Percentiles rank a stretch among this genome's conserved stretches.
Conservation (phyloP, 2,797 vertebrate species). For the Sebastes trivittatus region DNA sequence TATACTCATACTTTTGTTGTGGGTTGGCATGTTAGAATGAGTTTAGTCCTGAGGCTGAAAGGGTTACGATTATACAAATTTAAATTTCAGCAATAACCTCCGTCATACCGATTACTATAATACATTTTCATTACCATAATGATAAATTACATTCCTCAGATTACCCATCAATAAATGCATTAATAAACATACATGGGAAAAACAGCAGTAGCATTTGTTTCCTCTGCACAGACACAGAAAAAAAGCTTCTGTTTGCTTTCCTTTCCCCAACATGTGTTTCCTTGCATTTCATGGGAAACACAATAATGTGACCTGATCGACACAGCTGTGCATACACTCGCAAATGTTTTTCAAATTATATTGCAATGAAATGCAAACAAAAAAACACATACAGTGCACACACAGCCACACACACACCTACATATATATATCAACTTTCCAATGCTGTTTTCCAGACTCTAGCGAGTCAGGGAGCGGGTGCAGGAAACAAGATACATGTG, state of each 20-base stretch:
- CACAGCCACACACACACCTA: background rate
- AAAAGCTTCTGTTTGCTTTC: slow-evolving; percentile 9
- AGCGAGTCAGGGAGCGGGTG: background rate
- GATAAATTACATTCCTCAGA: background rate
- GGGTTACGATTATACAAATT: background rate
- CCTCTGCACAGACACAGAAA: background rate
- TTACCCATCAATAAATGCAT: background rate
- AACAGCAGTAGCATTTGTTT: background rate
- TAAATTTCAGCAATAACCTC: background rate
- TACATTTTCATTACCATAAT: background rate
- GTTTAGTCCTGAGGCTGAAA: background rate
- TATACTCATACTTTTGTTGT: background rate
- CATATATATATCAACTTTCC: slow-evolving; percentile 14
- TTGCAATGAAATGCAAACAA: slow-evolving; percentile 60
- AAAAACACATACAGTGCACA: slow-evolving; percentile 5
- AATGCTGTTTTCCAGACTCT: slow-evolving; percentile 12
- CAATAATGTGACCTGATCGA: slow-evolving; percentile 27
- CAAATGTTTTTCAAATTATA: slow-evolving; percentile 59
- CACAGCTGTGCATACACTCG: slow-evolving; percentile 62
- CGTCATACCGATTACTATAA: background rate
- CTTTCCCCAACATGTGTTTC: slow-evolving; percentile 32
- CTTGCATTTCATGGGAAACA: slow-evolving; percentile 17
- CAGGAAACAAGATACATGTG: slow-evolving; percentile 43
- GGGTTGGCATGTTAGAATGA: background rate
- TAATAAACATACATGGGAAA: background rate